Base-by-base conservation (phyloP, 2,797 vertebrate genomes). In the Esox lucius region DNA sequence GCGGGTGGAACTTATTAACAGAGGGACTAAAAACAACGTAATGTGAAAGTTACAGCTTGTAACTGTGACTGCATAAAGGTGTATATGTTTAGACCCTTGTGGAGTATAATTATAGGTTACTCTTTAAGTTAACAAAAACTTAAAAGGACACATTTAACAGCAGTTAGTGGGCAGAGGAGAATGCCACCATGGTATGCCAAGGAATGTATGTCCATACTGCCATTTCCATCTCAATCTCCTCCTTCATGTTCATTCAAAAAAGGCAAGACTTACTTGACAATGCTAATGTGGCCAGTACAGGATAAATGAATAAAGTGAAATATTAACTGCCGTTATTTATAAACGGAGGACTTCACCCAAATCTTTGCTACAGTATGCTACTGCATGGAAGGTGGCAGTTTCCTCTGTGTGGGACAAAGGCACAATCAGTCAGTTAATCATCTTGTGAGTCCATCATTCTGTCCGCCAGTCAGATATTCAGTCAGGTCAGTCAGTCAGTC, bases 11-110 rank as follows among this genome's bases (percentile, higher is more conserved):
- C 76, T 39, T 26, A 17, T 39, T 26, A 17, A 31, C 42, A 66
- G 49, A 42, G 3, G 9, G 51, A 17, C 15, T 80, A 73, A 70
- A 69, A 82, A 85, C 84, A 79, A 70, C 71, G 64, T 79, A 80
- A 82, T 74, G 77, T 24, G 71, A 17, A 80, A 87, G 84, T 82
- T 76, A 86, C 85, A 85, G 74, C 77, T 80, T 81, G 61, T 64
- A 65, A 77, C 69, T 35, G 39, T n/a, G 78, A 71, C 3, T 70
- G 65, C 46, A n/a, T 42, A 24, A 70, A 79, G 72, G 71, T 22
- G 22, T 26, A 61, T 33, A 33, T 62, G 73, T 22, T 83, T 56
- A 75, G 77, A 76, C n/a, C 75, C 77, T 26, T 77, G 70, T 75
- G 64, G 59, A 69, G 70, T 3, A 22, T 84, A 88, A 87, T 85